Conservation (phyloP, 2,113 vertebrate genomes). For the Embiotoca jacksoni region DNA sequence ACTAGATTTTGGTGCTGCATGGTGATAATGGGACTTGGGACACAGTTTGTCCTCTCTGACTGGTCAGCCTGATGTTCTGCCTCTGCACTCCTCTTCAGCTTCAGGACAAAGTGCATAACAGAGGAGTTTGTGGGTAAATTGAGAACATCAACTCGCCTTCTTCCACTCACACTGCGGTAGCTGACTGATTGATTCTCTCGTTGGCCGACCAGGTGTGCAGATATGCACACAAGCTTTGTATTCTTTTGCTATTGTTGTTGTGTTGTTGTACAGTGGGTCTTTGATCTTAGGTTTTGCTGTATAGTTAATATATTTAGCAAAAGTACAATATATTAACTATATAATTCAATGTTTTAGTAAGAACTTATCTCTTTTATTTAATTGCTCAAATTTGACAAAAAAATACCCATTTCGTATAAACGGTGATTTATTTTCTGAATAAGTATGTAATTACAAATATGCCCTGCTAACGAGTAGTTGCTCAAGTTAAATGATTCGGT, state of each 20-base stretch:
- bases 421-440: conserved; percentile 2
- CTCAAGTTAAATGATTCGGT: too few relatives aligned
- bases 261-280: not conserved
- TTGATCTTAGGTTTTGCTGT: conserved; percentile 12
- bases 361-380: conserved; percentile 31
- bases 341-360: conserved; percentile 26
- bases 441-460: too few relatives aligned
- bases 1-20: conserved; percentile 8
- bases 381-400: conserved; percentile 2
- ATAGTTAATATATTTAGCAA: conserved; percentile 58
- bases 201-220: conserved; percentile 30
- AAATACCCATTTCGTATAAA: not conserved
- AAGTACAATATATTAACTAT: conserved; percentile 29
- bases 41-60: conserved; percentile 28
- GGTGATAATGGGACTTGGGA: conserved; percentile 34
- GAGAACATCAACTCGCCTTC: not conserved
- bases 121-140: conserved; percentile 53
- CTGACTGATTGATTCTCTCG: conserved; percentile 26
- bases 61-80: conserved; percentile 20
- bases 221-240: conserved; percentile 35
- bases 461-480: too few relatives aligned
- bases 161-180: too few relatives aligned
- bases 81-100: not conserved
- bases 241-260: not conserved
- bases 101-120: conserved; percentile 18